phyloP scores from a whole-genome alignment of 2,113 vertebrate genomes.

The Ochotona princeps region DNA sequence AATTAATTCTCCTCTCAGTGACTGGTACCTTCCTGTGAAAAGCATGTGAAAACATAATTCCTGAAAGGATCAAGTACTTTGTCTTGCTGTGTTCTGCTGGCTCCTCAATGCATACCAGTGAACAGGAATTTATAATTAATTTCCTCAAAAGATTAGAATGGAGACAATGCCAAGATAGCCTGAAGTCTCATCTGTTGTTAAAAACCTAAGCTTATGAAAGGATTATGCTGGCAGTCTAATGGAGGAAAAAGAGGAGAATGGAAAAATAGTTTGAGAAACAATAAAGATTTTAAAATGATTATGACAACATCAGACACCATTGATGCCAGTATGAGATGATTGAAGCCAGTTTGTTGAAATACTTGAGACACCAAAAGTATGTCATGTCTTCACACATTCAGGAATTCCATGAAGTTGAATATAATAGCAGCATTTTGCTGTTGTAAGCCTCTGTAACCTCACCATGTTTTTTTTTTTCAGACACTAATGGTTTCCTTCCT shows the following conservation, averaged over 20 bases:
- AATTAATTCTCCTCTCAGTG: not conserved
- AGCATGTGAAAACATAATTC: not conserved
- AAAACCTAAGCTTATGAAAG: not conserved
- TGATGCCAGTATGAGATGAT: not conserved
- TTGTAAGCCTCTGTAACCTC: not conserved
- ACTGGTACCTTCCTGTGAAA: not conserved
- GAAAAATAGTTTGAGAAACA: not conserved
- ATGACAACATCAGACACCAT: accelerated
- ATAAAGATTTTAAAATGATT: not conserved
- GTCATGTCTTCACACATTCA: not conserved
- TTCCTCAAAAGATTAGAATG: not conserved
- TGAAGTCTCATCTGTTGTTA: not conserved
- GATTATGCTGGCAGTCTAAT: not conserved
- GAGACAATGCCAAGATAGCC: not conserved
- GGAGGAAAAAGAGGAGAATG: not conserved
- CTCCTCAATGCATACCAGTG: not conserved
- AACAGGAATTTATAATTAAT: not conserved
- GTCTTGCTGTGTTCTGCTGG: not conserved
- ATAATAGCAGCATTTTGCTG: not conserved
- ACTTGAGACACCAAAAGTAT: not conserved
- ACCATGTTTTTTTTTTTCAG: not conserved
- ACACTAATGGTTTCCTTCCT: not conserved
- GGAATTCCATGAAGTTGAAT: too few relatives aligned
- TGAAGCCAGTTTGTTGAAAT: not conserved
- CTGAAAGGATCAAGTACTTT: not conserved